A percentile compares a stretch with the other conserved stretches of the same genome.
Conservation (phyloP, 2,888 invertebrate genomes). For the Sialis fuliginosa region DNA sequence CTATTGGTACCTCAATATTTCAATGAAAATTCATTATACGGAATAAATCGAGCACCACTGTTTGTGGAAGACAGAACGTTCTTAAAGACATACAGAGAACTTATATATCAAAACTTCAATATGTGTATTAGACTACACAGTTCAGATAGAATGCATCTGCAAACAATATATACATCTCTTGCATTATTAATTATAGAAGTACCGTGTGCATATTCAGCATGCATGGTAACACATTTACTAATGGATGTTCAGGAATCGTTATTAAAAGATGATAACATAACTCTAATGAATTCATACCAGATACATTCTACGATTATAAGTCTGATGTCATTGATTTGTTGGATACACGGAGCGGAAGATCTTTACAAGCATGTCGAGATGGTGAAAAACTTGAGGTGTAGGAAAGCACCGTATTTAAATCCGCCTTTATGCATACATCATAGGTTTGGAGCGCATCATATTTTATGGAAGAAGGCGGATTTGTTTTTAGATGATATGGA, state of each 20-base stretch:
- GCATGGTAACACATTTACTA: constrained; percentile 33
- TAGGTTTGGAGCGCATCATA: constrained; percentile 32
- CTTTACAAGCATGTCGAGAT: constrained; percentile 38
- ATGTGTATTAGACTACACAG: constrained; percentile 30
- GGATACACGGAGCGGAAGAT: constrained; percentile 37
- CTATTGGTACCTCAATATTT: constrained; percentile 34
- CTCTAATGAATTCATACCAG: constrained; percentile 26
- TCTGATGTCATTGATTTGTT: constrained; percentile 40
- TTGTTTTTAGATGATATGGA: constrained; percentile 49
- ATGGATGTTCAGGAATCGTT: constrained; percentile 43
- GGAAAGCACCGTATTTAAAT: constrained; percentile 43
- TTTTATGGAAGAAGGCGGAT: constrained; percentile 40
- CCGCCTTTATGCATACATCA: constrained; percentile 37
- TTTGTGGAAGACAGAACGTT: constrained; percentile 30
- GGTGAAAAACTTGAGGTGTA: constrained; percentile 35
- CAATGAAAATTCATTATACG: constrained; percentile 24
- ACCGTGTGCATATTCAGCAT: constrained; percentile 41
- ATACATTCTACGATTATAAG: constrained; percentile 40
- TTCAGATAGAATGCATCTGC: constrained; percentile 28
- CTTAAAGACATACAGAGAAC: constrained; percentile 28
- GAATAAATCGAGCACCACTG: constrained; percentile 24
- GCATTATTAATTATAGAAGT: constrained; percentile 36
- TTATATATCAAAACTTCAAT: constrained; percentile 27
- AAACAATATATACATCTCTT: constrained; percentile 33
- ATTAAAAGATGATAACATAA: constrained; percentile 22